Evolutionary conservation across 1,140 invertebrate genomes (phyloP).

Genomic region (Schlechtendalia chinensis): DNA sequence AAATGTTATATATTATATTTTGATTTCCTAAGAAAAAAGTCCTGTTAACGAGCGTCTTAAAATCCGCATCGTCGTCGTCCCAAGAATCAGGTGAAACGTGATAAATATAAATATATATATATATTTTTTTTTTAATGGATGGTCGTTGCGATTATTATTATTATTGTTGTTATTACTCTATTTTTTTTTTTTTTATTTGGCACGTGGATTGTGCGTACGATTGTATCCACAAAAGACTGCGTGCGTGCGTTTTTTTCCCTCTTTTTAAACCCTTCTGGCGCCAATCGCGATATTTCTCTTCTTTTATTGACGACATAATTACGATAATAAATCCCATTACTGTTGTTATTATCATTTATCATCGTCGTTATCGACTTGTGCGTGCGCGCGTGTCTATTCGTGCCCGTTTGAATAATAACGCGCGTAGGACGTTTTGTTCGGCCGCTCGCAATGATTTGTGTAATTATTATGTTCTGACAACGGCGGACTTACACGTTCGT

Average conservation of each 20-base stretch:
- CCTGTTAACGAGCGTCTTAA: not conserved
- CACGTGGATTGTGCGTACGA: not conserved
- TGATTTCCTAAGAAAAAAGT: not conserved
- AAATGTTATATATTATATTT: not conserved
- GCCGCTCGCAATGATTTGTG: not conserved
- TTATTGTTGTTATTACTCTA: not conserved
- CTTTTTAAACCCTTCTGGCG: slow-evolving; percentile 10
- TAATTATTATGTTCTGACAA: not conserved
- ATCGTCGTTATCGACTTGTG: not conserved
- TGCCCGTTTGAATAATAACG: not conserved
- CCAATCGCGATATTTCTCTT: slow-evolving; percentile 6
- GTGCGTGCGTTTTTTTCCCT: slow-evolving; percentile 5
- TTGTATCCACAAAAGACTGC: not conserved
- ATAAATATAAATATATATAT: slow-evolving; percentile 21
- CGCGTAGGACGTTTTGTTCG: not conserved
- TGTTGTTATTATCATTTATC: slow-evolving; percentile 13
- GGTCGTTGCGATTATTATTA: slow-evolving; percentile 4
- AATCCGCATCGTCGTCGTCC: not conserved
- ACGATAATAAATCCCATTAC: slow-evolving; percentile 9
- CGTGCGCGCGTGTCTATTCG: not conserved
- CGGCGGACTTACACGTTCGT: too few species aligned
- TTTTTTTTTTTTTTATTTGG: not conserved
- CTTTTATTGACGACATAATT: slow-evolving; percentile 23
- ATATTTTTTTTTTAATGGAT: not conserved
- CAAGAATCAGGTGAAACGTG: slow-evolving; percentile 17